Base-by-base conservation (phyloP, 53 echinoderm and acorn worm genomes). In the Stichopus horrens region DNA sequence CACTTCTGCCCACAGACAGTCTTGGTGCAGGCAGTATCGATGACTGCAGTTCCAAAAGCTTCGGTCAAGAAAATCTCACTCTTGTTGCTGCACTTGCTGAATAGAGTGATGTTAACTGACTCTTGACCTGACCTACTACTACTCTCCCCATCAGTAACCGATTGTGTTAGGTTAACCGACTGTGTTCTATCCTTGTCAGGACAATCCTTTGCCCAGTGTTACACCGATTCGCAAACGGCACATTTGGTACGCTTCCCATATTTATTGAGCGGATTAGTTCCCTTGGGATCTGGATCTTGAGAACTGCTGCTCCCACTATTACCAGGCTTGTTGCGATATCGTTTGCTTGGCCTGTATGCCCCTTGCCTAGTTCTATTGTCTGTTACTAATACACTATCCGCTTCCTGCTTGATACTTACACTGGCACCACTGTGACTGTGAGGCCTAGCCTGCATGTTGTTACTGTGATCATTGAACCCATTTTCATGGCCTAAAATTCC, bases 1-100 rank as follows among this genome's bases (percentile, higher is more conserved):
- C 86, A 86, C 10, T 5, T 52, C 74, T 68, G 66, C 7, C 86
- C 86, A 86, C 86, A 86, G 5, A 86, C 86, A 52, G 86, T 86
- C 55, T 86, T 86, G 18, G 86, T 86, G 52, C 86, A 86, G 23
- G 86, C 86, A 7, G 73, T 73, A 73, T 86, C 86, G n/a, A n/a
- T n/a, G n/a, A n/a, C n/a, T n/a, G n/a, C n/a, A n/a, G n/a, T n/a
- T n/a, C n/a, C n/a, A n/a, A n/a, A n/a, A n/a, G n/a, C n/a, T n/a
- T n/a, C n/a, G n/a, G n/a, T n/a, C n/a, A n/a, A n/a, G n/a, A n/a
- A n/a, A n/a, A n/a, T n/a, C n/a, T n/a, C n/a, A n/a, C n/a, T n/a
- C n/a, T n/a, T n/a, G n/a, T n/a, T n/a, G n/a, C n/a, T n/a, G n/a
- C n/a, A n/a, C n/a, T n/a, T n/a, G 55, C 58, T 83, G 54, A 83